These are phyloP conservation scores for Patella pellucida DNA, from an alignment of 2,888 invertebrate genomes.

Conservation along the genomic window DNA sequence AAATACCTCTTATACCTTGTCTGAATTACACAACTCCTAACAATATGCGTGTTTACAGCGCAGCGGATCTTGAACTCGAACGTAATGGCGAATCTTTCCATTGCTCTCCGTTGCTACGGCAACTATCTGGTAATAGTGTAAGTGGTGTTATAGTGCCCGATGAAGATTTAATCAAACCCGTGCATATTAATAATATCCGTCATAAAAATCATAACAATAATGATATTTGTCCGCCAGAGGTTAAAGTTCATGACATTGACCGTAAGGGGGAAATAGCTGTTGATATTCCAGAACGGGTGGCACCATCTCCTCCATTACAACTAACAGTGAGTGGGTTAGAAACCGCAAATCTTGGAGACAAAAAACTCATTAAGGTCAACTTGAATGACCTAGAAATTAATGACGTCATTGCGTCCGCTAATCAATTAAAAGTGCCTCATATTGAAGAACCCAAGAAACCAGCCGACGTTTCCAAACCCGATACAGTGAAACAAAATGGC, in stretches of 20 bases:
- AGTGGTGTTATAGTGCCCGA: slow-evolving; percentile 17
- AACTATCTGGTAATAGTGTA: slow-evolving; percentile 36
- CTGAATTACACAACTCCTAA: slow-evolving; percentile 61
- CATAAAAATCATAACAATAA: not conserved
- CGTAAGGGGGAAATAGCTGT: not conserved
- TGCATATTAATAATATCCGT: slow-evolving; percentile 2
- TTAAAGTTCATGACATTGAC: slow-evolving; percentile 20
- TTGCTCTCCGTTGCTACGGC: slow-evolving; percentile 50
- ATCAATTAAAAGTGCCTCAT: not conserved
- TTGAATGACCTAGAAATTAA: slow-evolving; percentile 2
- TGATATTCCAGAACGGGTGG: not conserved
- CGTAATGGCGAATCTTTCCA: slow-evolving; percentile 40
- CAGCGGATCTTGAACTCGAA: slow-evolving; percentile 48
- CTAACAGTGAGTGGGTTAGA: not conserved
- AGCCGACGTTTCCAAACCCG: too few species aligned
- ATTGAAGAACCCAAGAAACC: too few species aligned
- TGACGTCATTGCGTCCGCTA: not conserved
- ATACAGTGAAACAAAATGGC: too few species aligned
- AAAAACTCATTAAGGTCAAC: slow-evolving; percentile 5
- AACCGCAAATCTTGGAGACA: not conserved
- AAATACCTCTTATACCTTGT: slow-evolving; percentile 58
- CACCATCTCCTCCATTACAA: not conserved
- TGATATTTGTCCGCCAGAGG: slow-evolving; percentile 4
- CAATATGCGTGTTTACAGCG: slow-evolving; percentile 63
- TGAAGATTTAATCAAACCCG: slow-evolving; percentile 4